Evolutionary conservation across 64 coral and sea anemone genomes (phyloP).

Genomic region (Dendronephthya gigantea): DNA sequence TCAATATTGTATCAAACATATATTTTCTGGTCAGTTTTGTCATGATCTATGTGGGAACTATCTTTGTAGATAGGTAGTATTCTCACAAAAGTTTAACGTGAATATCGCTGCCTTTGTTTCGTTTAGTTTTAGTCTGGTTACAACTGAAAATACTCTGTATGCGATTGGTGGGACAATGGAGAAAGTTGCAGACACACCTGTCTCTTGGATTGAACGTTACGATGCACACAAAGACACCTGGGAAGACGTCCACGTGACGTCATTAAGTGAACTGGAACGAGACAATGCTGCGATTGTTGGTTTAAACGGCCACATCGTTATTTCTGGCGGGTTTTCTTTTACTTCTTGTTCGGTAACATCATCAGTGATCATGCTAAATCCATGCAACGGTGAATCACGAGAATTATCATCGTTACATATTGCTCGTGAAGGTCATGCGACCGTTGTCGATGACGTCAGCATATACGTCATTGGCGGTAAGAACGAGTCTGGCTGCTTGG

Average conservation of each 20-base stretch:
- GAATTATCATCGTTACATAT: background rate
- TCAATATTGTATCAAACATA: too few relatives aligned
- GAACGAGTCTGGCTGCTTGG: background rate
- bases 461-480: background rate
- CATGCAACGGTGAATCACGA: background rate
- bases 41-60: too few relatives aligned
- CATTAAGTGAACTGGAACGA: background rate
- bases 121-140: background rate
- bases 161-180: background rate
- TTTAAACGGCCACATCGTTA: background rate
- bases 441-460: background rate
- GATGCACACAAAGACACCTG: background rate
- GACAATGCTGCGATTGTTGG: background rate
- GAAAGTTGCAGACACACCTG: background rate
- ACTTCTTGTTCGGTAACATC: background rate
- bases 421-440: background rate
- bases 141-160: background rate
- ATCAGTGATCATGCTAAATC: background rate
- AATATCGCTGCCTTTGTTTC: too few relatives aligned
- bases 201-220: background rate
- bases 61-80: too few relatives aligned
- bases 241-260: background rate
- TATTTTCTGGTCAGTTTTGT: too few relatives aligned
- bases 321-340: background rate
- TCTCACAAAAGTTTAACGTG: too few relatives aligned